phyloP scores from a whole-genome alignment of 2,888 invertebrate genomes.

The Chymomyza fuscimana region DNA sequence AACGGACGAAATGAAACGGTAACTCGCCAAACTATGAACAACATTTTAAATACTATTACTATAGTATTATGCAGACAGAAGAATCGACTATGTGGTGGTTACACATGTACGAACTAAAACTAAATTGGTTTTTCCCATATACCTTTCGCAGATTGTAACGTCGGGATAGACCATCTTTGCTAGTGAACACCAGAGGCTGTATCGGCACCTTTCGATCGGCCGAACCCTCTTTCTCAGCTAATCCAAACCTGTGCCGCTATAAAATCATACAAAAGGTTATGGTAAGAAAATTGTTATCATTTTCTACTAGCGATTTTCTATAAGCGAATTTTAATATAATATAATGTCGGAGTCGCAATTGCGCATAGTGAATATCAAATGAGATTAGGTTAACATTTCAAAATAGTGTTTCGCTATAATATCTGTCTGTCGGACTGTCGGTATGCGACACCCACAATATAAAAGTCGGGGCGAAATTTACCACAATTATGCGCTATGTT shows the following conservation, averaged over 20 bases:
- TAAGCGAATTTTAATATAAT: no score
- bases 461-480: no score
- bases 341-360: no score
- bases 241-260: slow-evolving; percentile 86
- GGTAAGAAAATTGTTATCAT: no score
- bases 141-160: slow-evolving; percentile 97
- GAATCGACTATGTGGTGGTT: neutral
- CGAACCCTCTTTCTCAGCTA: slow-evolving; percentile 91
- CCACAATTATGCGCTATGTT: no score
- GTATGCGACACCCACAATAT: no score
- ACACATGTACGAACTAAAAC: neutral
- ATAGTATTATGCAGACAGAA: no score
- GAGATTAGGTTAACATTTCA: no score
- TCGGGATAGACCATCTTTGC: slow-evolving; percentile 92
- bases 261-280: neutral
- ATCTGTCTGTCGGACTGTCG: no score
- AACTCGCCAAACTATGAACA: slow-evolving; percentile 91
- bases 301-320: no score
- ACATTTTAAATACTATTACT: neutral
- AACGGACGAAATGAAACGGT: slow-evolving; percentile 95
- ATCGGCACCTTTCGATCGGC: slow-evolving; percentile 97
- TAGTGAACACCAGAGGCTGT: slow-evolving; percentile 94
- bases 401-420: no score
- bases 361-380: no score
- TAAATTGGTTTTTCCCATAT: neutral